Conservation (phyloP, 2,888 invertebrate species). For the Aquatica leii region DNA sequence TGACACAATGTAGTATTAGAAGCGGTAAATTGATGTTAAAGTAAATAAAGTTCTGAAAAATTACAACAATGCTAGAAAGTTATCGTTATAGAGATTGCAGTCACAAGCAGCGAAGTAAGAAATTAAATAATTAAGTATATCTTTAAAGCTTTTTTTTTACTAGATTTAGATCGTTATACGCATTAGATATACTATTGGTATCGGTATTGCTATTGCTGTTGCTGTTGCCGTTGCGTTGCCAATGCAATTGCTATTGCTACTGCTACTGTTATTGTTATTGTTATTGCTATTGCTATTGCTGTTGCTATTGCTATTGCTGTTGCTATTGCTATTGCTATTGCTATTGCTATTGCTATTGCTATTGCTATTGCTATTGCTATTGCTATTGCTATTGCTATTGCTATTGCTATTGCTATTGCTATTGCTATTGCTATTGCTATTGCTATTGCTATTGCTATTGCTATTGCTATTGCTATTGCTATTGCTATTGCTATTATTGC, state of each 20-base stretch:
- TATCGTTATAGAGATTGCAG: no score
- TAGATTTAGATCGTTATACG: no score
- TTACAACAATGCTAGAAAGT: no score
- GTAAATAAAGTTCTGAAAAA: no score
- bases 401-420: constrained; percentile 8
- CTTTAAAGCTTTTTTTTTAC: no score
- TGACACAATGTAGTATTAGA: no score
- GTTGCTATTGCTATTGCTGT: neutral
- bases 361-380: constrained; percentile 11
- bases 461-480: constrained; percentile 6
- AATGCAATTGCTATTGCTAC: neutral
- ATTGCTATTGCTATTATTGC: constrained; percentile 8
- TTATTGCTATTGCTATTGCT: neutral
- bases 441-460: constrained; percentile 7
- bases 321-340: neutral
- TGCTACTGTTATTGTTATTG: neutral
- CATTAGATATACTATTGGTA: neutral
- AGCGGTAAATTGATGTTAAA: no score
- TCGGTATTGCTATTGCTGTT: neutral
- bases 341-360: neutral
- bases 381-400: constrained; percentile 3
- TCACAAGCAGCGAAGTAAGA: no score
- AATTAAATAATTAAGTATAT: no score
- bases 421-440: constrained; percentile 5
- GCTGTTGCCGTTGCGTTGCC: neutral